Evolutionary conservation across 2,888 invertebrate genomes (phyloP), one percentile per base, ranked within the genome.

Genomic region (Drosophila mayaguana): DNA sequence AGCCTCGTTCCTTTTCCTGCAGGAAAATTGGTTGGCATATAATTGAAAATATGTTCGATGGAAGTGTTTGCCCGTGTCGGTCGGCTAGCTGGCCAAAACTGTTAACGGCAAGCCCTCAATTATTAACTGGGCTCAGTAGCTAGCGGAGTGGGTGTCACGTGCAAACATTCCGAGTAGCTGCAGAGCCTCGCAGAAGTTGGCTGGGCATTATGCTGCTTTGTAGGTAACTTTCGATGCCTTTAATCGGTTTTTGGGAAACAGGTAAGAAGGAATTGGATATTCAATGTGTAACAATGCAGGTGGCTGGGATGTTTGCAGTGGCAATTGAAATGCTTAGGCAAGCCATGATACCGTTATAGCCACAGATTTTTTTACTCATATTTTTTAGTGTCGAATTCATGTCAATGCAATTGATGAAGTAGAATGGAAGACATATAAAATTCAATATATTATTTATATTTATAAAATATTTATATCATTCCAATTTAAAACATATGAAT

Each of bases 41-140:
- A 88, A 88, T 88, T 83, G 81, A 81, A 86, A 79, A 76, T 75
- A 79, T 83, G 71, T 79, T 88, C 81, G 42, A 72, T 71, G 74
- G 56, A 76, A 83, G 63, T 81, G 70, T 75, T 83, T 70, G 72
- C 83, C 75, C 69, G 62, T 66, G 51, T 59, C 16, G 18, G 40
- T 25, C 12, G 38, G 2, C 14, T 14, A 16, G 53, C 57, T 57
- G 59, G 42, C 40, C 56, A 20, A 55, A 51, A 40, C 34, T 38
- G 57, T 46, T 61, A 55, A 36, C 36, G 32, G 18, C 48, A 42
- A 57, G 69, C 65, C 71, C 76, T 88, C 79, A 79, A 88, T 88
- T 88, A 84, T 79, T 69, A 71, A 81, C 57, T 69, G 67, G 56
- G 34, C 43, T 36, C 54, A 36, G 53, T 36, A 28, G 48, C 32